These are phyloP conservation scores for Acleris sparsana DNA, from an alignment of 2,888 invertebrate species.

Conservation along the genomic window DNA sequence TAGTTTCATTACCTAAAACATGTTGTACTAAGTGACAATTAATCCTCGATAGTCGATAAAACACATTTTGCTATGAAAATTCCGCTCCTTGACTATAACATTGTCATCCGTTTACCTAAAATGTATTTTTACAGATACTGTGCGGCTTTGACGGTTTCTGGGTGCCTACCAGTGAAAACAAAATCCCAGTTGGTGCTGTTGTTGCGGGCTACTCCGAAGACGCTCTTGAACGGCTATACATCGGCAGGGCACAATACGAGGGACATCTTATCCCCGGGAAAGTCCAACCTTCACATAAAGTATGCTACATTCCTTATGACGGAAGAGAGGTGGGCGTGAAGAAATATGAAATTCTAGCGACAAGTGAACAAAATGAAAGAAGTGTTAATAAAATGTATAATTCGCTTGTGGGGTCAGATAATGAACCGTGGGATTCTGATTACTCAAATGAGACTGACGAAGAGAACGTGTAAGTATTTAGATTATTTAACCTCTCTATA, in stretches of 20 bases:
- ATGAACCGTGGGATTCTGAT: slow-evolving; percentile 30
- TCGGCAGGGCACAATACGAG: slow-evolving; percentile 26
- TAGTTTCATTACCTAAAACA: too few relatives aligned
- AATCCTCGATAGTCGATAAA: too few relatives aligned
- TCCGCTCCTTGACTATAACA: too few relatives aligned
- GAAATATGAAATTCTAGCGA: slow-evolving; percentile 43
- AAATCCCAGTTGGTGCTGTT: slow-evolving; percentile 28
- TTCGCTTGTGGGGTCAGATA: slow-evolving; percentile 17
- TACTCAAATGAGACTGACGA: slow-evolving; percentile 35
- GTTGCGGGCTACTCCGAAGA: slow-evolving; percentile 31
- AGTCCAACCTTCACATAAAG: slow-evolving; percentile 82
- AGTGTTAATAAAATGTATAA: slow-evolving; percentile 31
- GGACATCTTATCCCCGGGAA: slow-evolving; percentile 85
- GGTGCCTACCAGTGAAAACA: slow-evolving; percentile 24
- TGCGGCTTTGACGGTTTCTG: slow-evolving; percentile 32
- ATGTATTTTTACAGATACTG: slow-evolving; percentile 14
- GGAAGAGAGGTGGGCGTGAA: slow-evolving; percentile 35
- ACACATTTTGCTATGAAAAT: too few relatives aligned
- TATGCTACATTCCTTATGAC: slow-evolving; percentile 85
- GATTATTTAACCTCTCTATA: background rate
- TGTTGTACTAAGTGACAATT: too few relatives aligned
- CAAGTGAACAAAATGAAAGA: slow-evolving; percentile 33
- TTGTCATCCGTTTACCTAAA: too few relatives aligned
- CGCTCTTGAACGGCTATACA: slow-evolving; percentile 24
- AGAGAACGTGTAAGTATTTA: slow-evolving; percentile 27